phyloP scores from a whole-genome alignment of 2,888 invertebrate species.

The Polia nebulosa region DNA sequence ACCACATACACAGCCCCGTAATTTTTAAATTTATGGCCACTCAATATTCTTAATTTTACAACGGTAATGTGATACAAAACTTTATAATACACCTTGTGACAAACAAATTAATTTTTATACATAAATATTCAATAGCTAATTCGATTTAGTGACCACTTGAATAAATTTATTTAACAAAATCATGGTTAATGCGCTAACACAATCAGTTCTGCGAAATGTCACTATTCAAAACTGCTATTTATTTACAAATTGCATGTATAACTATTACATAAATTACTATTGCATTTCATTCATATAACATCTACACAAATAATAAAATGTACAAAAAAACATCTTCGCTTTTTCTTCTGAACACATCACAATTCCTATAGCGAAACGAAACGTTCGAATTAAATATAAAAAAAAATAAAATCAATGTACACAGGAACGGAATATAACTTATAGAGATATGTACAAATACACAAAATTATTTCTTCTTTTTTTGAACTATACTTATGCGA shows the following conservation, averaged over 20 bases:
- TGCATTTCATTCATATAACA: constrained; percentile 88
- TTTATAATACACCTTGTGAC: constrained; percentile 75
- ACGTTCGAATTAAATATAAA: constrained; percentile 74
- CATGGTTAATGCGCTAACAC: constrained; percentile 70
- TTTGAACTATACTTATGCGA: constrained; percentile 86
- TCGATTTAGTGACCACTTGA: constrained; percentile 78
- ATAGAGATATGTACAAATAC: constrained; percentile 89
- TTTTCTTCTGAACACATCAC: constrained; percentile 87
- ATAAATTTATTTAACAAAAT: constrained; percentile 66
- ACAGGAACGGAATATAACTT: constrained; percentile 90
- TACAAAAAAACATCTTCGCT: constrained; percentile 83
- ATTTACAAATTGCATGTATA: constrained; percentile 87
- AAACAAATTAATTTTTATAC: constrained; percentile 68
- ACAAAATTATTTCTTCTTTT: constrained; percentile 78
- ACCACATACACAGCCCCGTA: constrained; percentile 76
- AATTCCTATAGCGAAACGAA: constrained; percentile 83
- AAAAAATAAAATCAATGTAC: constrained; percentile 80
- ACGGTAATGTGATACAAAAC: constrained; percentile 82
- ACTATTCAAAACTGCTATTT: constrained; percentile 80
- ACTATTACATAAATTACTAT: constrained; percentile 91
- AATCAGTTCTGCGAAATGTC: constrained; percentile 67
- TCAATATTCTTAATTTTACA: constrained; percentile 87
- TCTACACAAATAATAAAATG: constrained; percentile 87
- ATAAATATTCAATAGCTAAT: constrained; percentile 71
- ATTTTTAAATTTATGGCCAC: constrained; percentile 86